A percentile compares a stretch with the other conserved stretches of the same genome.
These are phyloP conservation scores for Elysia chlorotica DNA, from an alignment of 1,140 invertebrate genomes.

Conservation along the genomic window DNA sequence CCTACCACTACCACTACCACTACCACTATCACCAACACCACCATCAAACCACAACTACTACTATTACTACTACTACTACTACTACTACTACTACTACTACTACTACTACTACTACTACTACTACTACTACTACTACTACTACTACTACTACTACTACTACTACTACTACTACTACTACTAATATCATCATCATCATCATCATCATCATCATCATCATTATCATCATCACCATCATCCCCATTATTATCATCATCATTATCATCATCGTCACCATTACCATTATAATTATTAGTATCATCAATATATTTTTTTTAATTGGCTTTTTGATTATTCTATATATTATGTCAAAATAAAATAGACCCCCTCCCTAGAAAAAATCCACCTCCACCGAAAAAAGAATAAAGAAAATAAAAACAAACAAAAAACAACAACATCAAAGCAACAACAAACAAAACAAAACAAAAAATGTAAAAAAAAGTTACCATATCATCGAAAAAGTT, in stretches of 20 bases:
- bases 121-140: not conserved
- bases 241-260: not conserved
- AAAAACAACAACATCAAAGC: not conserved
- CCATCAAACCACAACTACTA: not conserved
- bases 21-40: not conserved
- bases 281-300: slow-evolving; percentile 3
- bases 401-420: not conserved
- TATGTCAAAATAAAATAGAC: not conserved
- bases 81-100: slow-evolving; percentile 63
- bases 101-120: slow-evolving; percentile 16
- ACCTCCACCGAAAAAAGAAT: not conserved
- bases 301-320: not conserved
- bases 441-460: not conserved
- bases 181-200: not conserved
- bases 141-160: slow-evolving; percentile 5
- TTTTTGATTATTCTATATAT: not conserved
- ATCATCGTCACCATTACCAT: not conserved
- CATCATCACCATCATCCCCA: slow-evolving; percentile 1
- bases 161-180: slow-evolving; percentile 14
- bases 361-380: not conserved
- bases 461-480: too few relatives aligned
- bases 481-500: too few relatives aligned
- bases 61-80: slow-evolving; percentile 10
- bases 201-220: slow-evolving; percentile 5
- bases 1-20: not conserved